phyloP scores from a whole-genome alignment of 2,888 invertebrate species.

The Drosophila limbata region DNA sequence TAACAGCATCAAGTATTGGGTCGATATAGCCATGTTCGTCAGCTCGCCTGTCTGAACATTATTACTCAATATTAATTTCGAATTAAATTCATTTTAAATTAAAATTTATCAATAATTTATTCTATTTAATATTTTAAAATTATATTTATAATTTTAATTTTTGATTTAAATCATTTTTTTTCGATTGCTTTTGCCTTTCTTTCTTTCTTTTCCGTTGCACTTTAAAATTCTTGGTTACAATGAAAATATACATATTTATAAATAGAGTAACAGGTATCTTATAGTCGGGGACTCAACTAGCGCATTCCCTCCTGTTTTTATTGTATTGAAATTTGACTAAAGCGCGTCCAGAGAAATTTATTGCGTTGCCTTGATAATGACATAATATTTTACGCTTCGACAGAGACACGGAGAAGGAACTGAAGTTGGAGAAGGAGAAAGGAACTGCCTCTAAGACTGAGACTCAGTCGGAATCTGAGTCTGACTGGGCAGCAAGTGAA shows the following conservation, averaged over 20 bases:
- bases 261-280: neutral
- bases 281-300: neutral
- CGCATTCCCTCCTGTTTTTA: constrained; percentile 21
- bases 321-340: constrained; percentile 72
- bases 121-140: no score
- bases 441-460: neutral
- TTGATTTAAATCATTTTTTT: no score
- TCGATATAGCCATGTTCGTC: no score
- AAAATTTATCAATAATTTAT: no score
- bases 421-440: neutral
- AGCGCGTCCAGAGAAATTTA: constrained; percentile 69
- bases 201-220: no score
- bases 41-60: no score
- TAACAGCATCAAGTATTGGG: no score
- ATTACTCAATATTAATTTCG: no score
- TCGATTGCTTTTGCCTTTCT: no score
- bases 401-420: constrained; percentile 42
- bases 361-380: constrained; percentile 81
- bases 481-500: constrained; percentile 33
- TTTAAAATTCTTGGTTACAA: neutral
- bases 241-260: neutral
- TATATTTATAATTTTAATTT: no score
- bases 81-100: no score
- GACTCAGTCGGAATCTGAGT: neutral
- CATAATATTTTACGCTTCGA: constrained; percentile 83